A percentile compares a stretch with the other conserved stretches of the same genome.
These are phyloP conservation scores for Protobothrops mucrosquamatus DNA, from an alignment of 2,113 vertebrate genomes.

Conservation along the genomic window DNA sequence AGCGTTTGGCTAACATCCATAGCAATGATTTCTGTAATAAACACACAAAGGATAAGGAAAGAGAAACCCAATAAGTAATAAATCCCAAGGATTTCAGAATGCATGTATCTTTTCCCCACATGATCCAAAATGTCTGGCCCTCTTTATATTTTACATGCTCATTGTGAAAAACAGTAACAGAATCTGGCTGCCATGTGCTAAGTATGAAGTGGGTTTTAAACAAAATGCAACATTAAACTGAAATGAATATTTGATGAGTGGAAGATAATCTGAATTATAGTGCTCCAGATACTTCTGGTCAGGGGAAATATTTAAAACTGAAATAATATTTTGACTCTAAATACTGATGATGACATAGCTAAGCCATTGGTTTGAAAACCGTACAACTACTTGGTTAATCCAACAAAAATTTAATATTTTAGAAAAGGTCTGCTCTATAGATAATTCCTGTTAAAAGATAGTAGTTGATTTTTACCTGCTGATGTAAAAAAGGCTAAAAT, in stretches of 20 bases:
- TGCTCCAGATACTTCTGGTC: background rate
- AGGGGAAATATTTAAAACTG: background rate
- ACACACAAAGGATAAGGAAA: background rate
- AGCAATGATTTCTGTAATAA: background rate
- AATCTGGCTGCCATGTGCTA: background rate
- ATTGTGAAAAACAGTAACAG: background rate
- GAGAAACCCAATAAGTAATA: background rate
- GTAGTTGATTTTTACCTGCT: background rate
- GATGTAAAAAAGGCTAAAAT: background rate
- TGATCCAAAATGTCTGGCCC: background rate
- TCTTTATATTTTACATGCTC: background rate
- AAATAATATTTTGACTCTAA: slow-evolving; percentile 16
- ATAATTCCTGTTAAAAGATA: background rate
- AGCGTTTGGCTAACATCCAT: background rate
- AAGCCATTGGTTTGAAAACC: slow-evolving; percentile 1
- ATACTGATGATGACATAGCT: background rate
- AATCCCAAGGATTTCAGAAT: too few species aligned
- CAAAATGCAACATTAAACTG: background rate
- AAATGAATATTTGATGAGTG: background rate
- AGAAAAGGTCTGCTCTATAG: background rate
- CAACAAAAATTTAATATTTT: background rate
- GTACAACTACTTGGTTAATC: background rate
- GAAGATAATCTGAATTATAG: background rate
- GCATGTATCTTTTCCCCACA: background rate
- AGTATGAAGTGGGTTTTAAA: background rate